Evolutionary conservation across 1,140 invertebrate species (phyloP).

Genomic region (Berghia stephanieae): DNA sequence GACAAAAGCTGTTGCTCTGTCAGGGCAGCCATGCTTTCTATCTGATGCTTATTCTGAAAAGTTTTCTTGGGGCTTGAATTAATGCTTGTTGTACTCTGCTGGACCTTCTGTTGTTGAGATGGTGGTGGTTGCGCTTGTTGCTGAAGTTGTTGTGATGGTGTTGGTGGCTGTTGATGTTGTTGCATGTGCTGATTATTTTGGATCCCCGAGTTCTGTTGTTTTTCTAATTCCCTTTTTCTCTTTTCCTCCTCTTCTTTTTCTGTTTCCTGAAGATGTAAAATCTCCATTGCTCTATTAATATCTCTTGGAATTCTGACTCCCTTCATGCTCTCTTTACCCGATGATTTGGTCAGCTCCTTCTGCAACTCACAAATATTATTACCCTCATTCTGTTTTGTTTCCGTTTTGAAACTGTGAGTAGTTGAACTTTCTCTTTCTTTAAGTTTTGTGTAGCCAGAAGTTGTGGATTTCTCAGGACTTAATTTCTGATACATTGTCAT

Average conservation of each 20-base stretch:
- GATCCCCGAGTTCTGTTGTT: too few species aligned
- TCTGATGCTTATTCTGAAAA: conserved; percentile 26
- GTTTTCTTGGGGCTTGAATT: conserved; percentile 30
- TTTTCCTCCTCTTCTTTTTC: conserved; percentile 29
- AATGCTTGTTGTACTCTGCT: not conserved
- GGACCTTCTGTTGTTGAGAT: not conserved
- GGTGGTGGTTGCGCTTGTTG: not conserved
- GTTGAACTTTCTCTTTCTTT: conserved; percentile 12
- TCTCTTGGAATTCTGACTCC: conserved; percentile 27
- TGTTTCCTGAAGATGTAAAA: conserved; percentile 27
- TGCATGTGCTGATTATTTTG: too few species aligned
- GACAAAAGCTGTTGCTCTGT: conserved; percentile 10
- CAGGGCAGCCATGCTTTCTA: conserved; percentile 11
- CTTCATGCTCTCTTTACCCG: conserved; percentile 30
- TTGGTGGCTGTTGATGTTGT: conserved; percentile 16
- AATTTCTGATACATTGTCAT: conserved; percentile 31
- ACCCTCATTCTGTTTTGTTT: conserved; percentile 5
- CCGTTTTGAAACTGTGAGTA: not conserved
- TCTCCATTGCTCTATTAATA: conserved; percentile 29
- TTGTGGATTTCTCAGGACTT: not conserved
- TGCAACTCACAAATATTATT: conserved; percentile 28
- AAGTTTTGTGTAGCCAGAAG: not conserved
- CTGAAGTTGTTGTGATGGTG: conserved; percentile 5
- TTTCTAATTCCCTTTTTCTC: too few species aligned
- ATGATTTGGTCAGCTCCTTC: conserved; percentile 29